A percentile compares a stretch with the other conserved stretches of the same genome.
Evolutionary conservation across 2,888 invertebrate genomes (phyloP).

Genomic region (Suillia variegata): DNA sequence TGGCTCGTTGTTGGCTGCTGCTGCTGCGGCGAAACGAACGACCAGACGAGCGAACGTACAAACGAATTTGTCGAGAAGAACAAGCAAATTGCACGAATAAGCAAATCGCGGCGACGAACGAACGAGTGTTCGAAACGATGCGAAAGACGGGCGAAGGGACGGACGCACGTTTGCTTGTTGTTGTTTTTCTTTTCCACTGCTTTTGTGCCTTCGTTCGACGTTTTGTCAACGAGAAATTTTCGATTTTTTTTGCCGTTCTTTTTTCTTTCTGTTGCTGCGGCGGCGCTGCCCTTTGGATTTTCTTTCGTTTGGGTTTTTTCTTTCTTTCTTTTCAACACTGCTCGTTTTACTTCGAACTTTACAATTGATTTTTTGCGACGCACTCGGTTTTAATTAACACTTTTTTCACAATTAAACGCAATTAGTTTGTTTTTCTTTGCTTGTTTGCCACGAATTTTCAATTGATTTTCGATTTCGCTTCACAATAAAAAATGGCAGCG

Average conservation of each 20-base stretch:
- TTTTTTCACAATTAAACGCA: slow-evolving; percentile 6
- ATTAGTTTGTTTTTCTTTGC: no score
- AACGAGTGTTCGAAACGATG: not conserved
- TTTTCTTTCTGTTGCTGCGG: not conserved
- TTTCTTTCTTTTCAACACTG: slow-evolving; percentile 3
- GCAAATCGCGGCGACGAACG: not conserved
- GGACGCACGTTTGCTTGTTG: not conserved
- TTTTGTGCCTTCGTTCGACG: slow-evolving; percentile 6
- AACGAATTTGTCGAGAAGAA: no score
- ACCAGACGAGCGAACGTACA: not conserved
- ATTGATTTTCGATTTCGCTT: no score
- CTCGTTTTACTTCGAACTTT: slow-evolving; percentile 8
- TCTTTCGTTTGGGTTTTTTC: not conserved
- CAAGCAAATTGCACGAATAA: not conserved
- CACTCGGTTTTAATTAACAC: not conserved
- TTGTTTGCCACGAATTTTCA: no score
- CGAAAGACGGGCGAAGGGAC: not conserved
- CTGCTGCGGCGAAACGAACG: not conserved
- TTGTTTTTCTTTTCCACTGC: not conserved
- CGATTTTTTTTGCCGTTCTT: slow-evolving; percentile 10
- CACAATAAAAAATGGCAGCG: no score
- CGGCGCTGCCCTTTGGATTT: no score
- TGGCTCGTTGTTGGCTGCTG: not conserved
- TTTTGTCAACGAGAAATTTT: slow-evolving; percentile 11
- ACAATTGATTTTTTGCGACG: slow-evolving; percentile 1